A percentile compares a stretch with the other conserved stretches of the same genome.
These are phyloP conservation scores for Vulpes lagopus DNA, from an alignment of 2,113 vertebrate genomes.

Conservation along the genomic window DNA sequence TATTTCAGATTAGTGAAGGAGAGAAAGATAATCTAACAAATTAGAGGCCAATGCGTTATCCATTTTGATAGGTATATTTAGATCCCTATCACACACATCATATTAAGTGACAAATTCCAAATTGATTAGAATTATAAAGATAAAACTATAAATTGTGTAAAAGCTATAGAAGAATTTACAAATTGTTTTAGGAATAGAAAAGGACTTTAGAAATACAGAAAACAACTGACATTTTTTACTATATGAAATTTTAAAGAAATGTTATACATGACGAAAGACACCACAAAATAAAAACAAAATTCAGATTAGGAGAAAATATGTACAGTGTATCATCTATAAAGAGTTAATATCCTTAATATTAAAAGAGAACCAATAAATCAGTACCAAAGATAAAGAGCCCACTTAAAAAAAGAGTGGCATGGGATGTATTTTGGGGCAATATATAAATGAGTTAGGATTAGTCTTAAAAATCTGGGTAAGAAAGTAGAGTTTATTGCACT, in stretches of 20 bases:
- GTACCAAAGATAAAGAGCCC: neutral
- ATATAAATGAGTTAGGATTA: neutral
- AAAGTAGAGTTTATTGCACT: neutral
- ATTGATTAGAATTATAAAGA: neutral
- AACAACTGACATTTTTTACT: constrained; percentile 5
- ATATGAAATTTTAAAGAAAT: constrained; percentile 3
- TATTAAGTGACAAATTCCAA: neutral
- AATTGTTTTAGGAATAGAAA: neutral
- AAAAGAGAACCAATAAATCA: neutral
- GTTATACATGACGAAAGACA: neutral
- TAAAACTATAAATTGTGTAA: neutral
- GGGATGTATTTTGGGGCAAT: neutral
- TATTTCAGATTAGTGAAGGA: neutral
- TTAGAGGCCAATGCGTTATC: neutral
- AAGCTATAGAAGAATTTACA: neutral
- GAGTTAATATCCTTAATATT: neutral
- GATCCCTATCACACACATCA: neutral
- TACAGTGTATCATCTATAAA: neutral
- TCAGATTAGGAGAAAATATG: neutral
- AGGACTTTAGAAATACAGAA: neutral
- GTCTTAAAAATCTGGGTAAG: neutral
- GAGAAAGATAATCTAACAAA: neutral
- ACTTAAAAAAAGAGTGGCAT: neutral
- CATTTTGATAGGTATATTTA: neutral
- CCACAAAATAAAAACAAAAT: neutral